Evolutionary conservation across 2,113 vertebrate species (phyloP).

Genomic region (Thymallus thymallus): DNA sequence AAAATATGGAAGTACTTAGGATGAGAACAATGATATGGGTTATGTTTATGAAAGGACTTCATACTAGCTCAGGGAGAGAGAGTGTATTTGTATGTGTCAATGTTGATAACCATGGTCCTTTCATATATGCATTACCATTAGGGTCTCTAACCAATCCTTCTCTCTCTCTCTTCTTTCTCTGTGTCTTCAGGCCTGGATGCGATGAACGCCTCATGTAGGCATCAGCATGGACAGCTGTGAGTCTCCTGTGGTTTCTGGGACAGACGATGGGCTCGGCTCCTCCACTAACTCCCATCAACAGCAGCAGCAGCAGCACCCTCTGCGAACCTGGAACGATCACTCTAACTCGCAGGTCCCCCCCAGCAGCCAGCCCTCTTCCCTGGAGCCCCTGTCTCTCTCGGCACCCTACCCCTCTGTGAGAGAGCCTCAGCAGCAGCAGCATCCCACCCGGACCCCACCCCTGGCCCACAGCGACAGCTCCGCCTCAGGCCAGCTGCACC

Average conservation of each 20-base stretch:
- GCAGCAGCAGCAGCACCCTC: slow-evolving; percentile 89
- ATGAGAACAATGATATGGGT: slow-evolving; percentile 32
- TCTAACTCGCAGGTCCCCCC: slow-evolving; percentile 88
- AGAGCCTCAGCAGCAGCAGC: slow-evolving; percentile 70
- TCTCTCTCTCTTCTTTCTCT: slow-evolving; percentile 39
- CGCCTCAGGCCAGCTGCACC: slow-evolving; percentile 63
- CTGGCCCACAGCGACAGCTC: slow-evolving; percentile 62
- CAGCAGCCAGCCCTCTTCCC: slow-evolving; percentile 83
- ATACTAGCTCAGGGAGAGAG: background rate
- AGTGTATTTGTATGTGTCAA: background rate
- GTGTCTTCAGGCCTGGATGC: slow-evolving; percentile 88
- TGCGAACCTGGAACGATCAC: slow-evolving; percentile 91
- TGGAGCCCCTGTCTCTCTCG: slow-evolving; percentile 81
- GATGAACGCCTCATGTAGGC: slow-evolving; percentile 97
- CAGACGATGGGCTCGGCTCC: slow-evolving; percentile 97
- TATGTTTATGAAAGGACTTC: slow-evolving; percentile 13
- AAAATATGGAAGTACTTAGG: background rate
- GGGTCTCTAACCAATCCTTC: slow-evolving; percentile 10
- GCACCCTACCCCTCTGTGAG: slow-evolving; percentile 71
- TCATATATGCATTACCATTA: background rate
- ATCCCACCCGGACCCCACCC: slow-evolving; percentile 64
- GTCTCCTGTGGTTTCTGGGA: slow-evolving; percentile 97
- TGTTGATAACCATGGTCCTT: slow-evolving; percentile 2
- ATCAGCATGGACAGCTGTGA: slow-evolving; percentile 99
- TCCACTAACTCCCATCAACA: slow-evolving; percentile 85